Percentiles rank a stretch among this genome's conserved stretches.
Conservation (phyloP, 2,797 vertebrate species). For the Buceros bicornis region DNA sequence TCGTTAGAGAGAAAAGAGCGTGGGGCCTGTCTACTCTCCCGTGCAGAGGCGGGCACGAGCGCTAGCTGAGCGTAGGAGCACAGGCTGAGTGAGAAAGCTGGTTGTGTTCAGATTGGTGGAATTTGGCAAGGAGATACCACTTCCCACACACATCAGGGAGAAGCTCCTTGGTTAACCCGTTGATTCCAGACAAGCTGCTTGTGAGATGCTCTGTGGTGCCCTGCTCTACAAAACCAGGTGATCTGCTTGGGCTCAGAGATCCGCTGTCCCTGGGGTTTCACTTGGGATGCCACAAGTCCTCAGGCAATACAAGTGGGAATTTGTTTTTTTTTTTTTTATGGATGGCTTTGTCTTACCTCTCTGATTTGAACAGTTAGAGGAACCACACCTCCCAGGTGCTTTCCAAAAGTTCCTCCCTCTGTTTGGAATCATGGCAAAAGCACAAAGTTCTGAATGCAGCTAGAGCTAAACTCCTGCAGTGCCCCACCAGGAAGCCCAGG, state of each 20-base stretch:
- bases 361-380: neutral
- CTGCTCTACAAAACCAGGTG: neutral
- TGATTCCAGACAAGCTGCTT: neutral
- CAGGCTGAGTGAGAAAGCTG: conserved; percentile 57
- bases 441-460: neutral
- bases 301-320: neutral
- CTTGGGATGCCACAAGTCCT: neutral
- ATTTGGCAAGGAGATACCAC: conserved; percentile 61
- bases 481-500: neutral
- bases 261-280: neutral
- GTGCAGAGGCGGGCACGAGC: conserved; percentile 56
- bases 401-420: neutral
- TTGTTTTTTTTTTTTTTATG: neutral
- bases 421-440: neutral
- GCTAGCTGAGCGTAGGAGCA: conserved; percentile 60
- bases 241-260: neutral
- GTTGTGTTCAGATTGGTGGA: conserved; percentile 63
- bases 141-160: conserved; percentile 52
- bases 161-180: conserved; percentile 50
- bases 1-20: neutral
- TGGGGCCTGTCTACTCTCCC: conserved; percentile 21
- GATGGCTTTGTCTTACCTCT: neutral
- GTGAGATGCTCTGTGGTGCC: neutral
- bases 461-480: neutral
- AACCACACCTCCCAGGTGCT: neutral